Evolutionary conservation across 2,113 vertebrate genomes (phyloP).

Genomic region (Micronisus gabar): DNA sequence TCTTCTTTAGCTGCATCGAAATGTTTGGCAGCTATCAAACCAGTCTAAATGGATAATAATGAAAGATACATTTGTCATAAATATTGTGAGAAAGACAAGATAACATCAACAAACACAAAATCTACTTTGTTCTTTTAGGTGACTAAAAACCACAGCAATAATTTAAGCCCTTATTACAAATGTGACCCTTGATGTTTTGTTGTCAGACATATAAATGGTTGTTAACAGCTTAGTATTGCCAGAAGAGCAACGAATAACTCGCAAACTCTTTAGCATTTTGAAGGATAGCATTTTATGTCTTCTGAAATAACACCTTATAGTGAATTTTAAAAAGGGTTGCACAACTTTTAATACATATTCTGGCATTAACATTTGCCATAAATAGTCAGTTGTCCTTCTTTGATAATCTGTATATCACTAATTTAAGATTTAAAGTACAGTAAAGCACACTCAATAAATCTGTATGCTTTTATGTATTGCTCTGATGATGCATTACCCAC

Average conservation of each 20-base stretch:
- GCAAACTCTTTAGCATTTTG: background rate
- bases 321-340: background rate
- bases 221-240: background rate
- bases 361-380: background rate
- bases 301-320: background rate
- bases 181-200: background rate
- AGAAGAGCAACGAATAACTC: background rate
- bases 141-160: background rate
- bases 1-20: background rate
- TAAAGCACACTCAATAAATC: background rate
- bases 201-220: background rate
- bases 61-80: background rate
- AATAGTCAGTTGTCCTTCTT: background rate
- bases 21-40: background rate
- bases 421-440: background rate
- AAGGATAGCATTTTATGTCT: background rate
- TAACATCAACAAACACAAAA: background rate
- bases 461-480: background rate
- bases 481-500: background rate
- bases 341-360: background rate
- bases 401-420: background rate
- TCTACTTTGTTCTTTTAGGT: background rate
- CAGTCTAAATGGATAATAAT: background rate
- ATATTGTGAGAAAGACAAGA: background rate
- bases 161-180: background rate